phyloP scores from a whole-genome alignment of 92 coral and sea anemone species.

The Metridium senile region DNA sequence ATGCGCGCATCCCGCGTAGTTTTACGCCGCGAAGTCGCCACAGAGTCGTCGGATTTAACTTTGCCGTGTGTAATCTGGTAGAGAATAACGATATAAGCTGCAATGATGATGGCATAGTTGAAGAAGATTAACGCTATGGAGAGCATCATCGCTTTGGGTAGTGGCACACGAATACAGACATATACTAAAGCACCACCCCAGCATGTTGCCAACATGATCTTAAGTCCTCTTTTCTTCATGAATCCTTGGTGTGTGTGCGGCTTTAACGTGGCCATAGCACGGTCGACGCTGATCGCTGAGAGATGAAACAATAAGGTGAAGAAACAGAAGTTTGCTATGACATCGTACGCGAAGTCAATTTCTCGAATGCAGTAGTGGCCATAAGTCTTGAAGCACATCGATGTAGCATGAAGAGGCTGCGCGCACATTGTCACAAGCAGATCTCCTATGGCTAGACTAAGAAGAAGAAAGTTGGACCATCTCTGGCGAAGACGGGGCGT shows the following conservation, averaged over 20 bases:
- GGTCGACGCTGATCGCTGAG: slow-evolving; percentile 33
- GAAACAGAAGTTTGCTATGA: slow-evolving; percentile 19
- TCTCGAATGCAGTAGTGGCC: slow-evolving; percentile 8
- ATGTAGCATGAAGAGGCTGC: slow-evolving; percentile 22
- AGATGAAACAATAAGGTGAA: slow-evolving; percentile 26
- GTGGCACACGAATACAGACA: slow-evolving; percentile 24
- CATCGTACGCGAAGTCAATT: slow-evolving; percentile 25
- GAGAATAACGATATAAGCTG: slow-evolving; percentile 17
- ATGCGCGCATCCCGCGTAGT: slow-evolving; percentile 2
- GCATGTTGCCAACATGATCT: slow-evolving; percentile 23
- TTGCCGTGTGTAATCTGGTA: slow-evolving; percentile 10
- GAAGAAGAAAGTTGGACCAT: slow-evolving; percentile 29
- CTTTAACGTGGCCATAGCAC: slow-evolving; percentile 14
- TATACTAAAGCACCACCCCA: slow-evolving; percentile 27
- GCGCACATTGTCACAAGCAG: slow-evolving; percentile 25
- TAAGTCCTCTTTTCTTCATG: slow-evolving; percentile 29
- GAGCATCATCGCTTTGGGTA: slow-evolving; percentile 9
- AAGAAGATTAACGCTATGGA: slow-evolving; percentile 18
- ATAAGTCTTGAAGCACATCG: slow-evolving; percentile 15
- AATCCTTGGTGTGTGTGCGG: slow-evolving; percentile 15
- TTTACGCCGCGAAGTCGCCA: not conserved
- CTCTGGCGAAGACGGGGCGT: slow-evolving; percentile 23
- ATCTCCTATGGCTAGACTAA: slow-evolving; percentile 30
- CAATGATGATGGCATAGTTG: slow-evolving; percentile 25
- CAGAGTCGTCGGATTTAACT: slow-evolving; percentile 1